Percentiles rank a stretch among this genome's conserved stretches.
Evolutionary conservation across 2,797 vertebrate genomes (phyloP).

Genomic region (Eleutherodactylus coqui): DNA sequence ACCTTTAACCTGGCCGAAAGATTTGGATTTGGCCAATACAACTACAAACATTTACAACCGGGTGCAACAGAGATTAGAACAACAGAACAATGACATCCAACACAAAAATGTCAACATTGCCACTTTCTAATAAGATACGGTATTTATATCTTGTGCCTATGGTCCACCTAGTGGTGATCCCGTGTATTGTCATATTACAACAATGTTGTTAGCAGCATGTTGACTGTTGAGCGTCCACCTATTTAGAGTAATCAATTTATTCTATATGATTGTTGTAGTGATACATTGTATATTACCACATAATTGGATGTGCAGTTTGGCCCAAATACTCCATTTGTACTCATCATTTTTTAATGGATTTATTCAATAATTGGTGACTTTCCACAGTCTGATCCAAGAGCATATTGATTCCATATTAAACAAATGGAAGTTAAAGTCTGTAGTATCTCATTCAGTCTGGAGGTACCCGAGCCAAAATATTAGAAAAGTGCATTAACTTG

Average conservation of each 20-base stretch:
- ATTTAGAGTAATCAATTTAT: neutral
- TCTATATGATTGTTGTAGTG: neutral
- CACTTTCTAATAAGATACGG: neutral
- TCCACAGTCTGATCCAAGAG: neutral
- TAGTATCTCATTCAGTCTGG: neutral
- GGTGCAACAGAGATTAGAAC: no score
- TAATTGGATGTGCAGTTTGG: neutral
- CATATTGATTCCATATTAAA: neutral
- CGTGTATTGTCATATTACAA: neutral
- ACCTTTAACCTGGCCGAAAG: no score
- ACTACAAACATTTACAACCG: no score
- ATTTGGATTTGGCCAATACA: no score
- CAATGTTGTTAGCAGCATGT: no score
- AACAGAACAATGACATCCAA: neutral
- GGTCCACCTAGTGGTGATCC: neutral
- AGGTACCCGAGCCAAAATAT: neutral
- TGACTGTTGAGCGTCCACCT: neutral
- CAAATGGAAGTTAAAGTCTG: neutral
- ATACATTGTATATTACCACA: neutral
- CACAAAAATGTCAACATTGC: neutral
- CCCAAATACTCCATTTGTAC: neutral
- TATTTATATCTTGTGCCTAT: neutral
- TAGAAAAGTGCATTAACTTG: neutral
- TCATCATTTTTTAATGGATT: neutral
- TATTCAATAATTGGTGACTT: neutral